These are phyloP conservation scores for Aphelenchoides besseyi DNA, from an alignment of 1,140 invertebrate species.

Conservation along the genomic window DNA sequence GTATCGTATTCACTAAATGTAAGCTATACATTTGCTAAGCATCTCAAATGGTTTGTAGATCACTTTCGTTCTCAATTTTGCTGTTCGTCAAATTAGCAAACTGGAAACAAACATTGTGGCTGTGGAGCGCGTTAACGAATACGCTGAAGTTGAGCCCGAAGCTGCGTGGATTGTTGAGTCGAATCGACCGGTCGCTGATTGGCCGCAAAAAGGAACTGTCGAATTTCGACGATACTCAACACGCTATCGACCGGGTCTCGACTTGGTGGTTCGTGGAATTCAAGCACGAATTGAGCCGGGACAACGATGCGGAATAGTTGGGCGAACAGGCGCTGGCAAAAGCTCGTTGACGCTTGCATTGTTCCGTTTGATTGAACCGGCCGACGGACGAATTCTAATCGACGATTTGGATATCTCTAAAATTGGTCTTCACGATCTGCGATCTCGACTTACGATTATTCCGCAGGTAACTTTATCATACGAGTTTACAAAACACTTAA, in stretches of 20 bases:
- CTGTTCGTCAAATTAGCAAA: constrained; percentile 92
- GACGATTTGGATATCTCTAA: constrained; percentile 71
- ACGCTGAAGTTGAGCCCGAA: constrained; percentile 74
- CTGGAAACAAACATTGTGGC: constrained; percentile 93
- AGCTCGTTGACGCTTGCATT: constrained; percentile 67
- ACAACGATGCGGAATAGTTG: constrained; percentile 72
- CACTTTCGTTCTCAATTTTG: constrained; percentile 72
- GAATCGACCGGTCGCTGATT: constrained; percentile 49
- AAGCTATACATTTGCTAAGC: constrained; percentile 45
- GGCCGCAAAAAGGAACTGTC: constrained; percentile 65
- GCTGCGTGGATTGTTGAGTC: constrained; percentile 41
- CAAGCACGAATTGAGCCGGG: constrained; percentile 72
- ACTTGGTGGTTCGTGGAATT: constrained; percentile 75
- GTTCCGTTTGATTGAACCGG: constrained; percentile 68
- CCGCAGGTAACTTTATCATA: constrained; percentile 68
- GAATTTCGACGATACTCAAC: constrained; percentile 63
- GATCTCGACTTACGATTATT: constrained; percentile 77
- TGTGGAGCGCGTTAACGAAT: constrained; percentile 94
- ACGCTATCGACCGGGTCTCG: constrained; percentile 68
- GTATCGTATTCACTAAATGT: constrained; percentile 64
- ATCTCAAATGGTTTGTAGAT: constrained; percentile 63
- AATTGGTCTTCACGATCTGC: constrained; percentile 72
- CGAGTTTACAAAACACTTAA: background rate
- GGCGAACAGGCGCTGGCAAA: constrained; percentile 68
- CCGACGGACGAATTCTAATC: constrained; percentile 68